A percentile compares a stretch with the other conserved stretches of the same genome.
Conservation (phyloP, 1,140 invertebrate genomes). For the Medauroidea extradentata region DNA sequence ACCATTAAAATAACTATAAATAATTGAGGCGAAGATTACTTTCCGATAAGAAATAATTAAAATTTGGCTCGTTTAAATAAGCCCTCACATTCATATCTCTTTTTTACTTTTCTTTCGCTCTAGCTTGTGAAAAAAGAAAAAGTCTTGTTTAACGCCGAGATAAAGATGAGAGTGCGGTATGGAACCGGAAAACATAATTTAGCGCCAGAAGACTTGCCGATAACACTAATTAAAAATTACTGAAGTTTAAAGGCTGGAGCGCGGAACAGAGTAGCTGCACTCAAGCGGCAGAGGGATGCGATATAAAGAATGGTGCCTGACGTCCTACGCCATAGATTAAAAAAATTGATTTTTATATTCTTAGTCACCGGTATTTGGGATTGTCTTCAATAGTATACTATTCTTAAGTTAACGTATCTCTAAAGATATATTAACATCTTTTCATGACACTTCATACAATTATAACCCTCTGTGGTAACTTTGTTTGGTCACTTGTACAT, state of each 20-base stretch:
- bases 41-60: constrained; percentile 53
- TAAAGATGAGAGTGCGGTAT: constrained; percentile 47
- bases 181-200: constrained; percentile 39
- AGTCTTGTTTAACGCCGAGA: constrained; percentile 46
- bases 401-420: too few relatives aligned
- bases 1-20: constrained; percentile 12
- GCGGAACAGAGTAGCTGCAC: too few relatives aligned
- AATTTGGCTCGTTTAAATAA: constrained; percentile 49
- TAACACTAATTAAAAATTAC: constrained; percentile 48
- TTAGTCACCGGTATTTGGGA: too few relatives aligned
- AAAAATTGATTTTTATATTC: too few relatives aligned
- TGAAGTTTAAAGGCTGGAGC: constrained; percentile 11
- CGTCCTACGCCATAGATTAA: too few relatives aligned
- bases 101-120: constrained; percentile 17
- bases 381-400: too few relatives aligned
- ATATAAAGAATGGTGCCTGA: too few relatives aligned
- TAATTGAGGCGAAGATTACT: constrained; percentile 39
- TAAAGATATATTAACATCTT: too few relatives aligned
- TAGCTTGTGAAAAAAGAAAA: constrained; percentile 44
- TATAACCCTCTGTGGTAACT: too few relatives aligned
- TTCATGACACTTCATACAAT: too few relatives aligned
- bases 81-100: constrained; percentile 41
- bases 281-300: too few relatives aligned
- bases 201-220: constrained; percentile 31
- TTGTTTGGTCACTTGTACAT: too few relatives aligned